These are phyloP conservation scores for Microplitis mediator DNA, from an alignment of 1,140 invertebrate species.

Conservation along the genomic window DNA sequence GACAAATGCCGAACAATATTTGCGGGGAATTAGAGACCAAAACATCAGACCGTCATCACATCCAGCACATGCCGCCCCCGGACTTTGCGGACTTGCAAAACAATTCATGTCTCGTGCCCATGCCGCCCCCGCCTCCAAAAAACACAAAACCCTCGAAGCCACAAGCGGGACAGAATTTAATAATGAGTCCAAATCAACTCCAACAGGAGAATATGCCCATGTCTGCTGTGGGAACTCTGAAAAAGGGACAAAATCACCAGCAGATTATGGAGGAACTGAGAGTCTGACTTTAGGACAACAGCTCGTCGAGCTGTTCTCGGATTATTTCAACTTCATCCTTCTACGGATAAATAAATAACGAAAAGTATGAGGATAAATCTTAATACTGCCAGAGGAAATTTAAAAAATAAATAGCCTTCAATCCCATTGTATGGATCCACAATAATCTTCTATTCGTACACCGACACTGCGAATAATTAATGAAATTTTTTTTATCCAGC, in stretches of 20 bases:
- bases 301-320: constrained; percentile 32
- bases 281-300: constrained; percentile 69
- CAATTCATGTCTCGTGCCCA: constrained; percentile 69
- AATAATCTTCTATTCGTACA: constrained; percentile 9
- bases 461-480: constrained; percentile 1
- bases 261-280: constrained; percentile 75
- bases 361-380: constrained; percentile 14
- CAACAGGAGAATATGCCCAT: constrained; percentile 68
- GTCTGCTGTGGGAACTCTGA: constrained; percentile 66
- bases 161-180: constrained; percentile 61
- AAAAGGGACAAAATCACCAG: constrained; percentile 68
- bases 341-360: constrained; percentile 2
- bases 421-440: constrained; percentile 2
- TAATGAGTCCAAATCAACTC: constrained; percentile 65
- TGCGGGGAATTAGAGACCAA: constrained; percentile 77
- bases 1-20: constrained; percentile 83
- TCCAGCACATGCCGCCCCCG: constrained; percentile 78
- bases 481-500: constrained; percentile 21
- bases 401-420: constrained; percentile 11
- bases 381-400: constrained; percentile 14
- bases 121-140: constrained; percentile 77
- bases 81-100: constrained; percentile 78
- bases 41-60: constrained; percentile 70
- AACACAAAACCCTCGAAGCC: constrained; percentile 69
- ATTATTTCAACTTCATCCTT: constrained; percentile 15